Base-by-base conservation (phyloP, 2,113 vertebrate genomes). In the Martes martes region DNA sequence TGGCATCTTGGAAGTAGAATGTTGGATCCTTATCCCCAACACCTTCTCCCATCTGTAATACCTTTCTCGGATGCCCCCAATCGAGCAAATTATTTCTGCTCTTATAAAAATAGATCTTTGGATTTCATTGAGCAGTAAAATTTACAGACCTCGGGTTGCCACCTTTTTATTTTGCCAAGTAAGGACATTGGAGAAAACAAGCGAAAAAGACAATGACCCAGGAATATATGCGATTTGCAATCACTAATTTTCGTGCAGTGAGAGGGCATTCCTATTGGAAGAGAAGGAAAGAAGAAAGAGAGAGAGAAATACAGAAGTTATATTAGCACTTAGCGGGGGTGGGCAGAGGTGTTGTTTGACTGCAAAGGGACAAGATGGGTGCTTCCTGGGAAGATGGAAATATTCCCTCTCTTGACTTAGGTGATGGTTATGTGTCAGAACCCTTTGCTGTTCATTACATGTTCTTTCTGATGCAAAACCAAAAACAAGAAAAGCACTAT, bases 61-160 rank as follows among this genome's bases (percentile, higher is more conserved):
- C 21, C 16, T 33, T 61, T 91, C 19, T 87, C 47, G 55, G 18
- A 21, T 15, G 31, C 14, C 39, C 47, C 11, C 13, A 16, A n/a
- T 61, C 15, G 39, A 63, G 47, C 7, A 39, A 87, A 80, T 63
- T 21, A 59, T 50, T 76, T 73, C 90, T 88, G 28, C 39, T 96
- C 80, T 90, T 78, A 63, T 14, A 87, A 91, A 79, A 78, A 52
- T 4, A 79, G 36, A 71, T 84, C 69, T 86, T 89, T 87, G 31
- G 19, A 47, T 96, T 97, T 94, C 74, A 91, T 24, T 83, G 93
- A 89, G 21, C 36, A 61, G 61, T 95, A 91, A 95, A 91, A 92
- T 39, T 52, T 89, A 59, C 57, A 97, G 89, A 81, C 11, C 16
- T 13, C 3, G 42, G 33, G 80, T 78, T 73, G 61, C 80, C 47